These are phyloP conservation scores for Tanypteryx hageni DNA, from an alignment of 2,888 invertebrate genomes.

Conservation along the genomic window DNA sequence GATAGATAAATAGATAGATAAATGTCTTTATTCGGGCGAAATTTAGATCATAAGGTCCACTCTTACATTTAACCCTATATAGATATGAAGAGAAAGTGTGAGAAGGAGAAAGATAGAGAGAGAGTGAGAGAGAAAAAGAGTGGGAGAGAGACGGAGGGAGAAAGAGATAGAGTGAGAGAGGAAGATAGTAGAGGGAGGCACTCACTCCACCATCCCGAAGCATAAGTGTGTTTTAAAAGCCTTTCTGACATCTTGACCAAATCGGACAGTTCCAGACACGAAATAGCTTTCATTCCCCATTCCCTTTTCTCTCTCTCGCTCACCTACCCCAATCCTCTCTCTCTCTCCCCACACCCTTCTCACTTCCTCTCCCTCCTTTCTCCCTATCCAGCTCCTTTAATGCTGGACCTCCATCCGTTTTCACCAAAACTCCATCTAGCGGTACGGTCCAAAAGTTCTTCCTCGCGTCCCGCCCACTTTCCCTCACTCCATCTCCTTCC, in stretches of 20 bases:
- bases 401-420: constrained; percentile 47
- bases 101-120: background rate
- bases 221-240: constrained; percentile 76
- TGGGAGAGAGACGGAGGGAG: background rate
- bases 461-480: background rate
- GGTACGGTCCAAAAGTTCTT: background rate
- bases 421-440: constrained; percentile 46
- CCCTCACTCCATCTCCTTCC: background rate
- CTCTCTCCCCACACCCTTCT: background rate
- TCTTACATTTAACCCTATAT: too few species aligned
- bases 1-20: too few species aligned
- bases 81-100: background rate
- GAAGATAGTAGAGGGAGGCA: background rate
- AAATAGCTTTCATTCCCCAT: constrained; percentile 75
- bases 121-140: too few species aligned
- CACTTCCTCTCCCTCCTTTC: background rate
- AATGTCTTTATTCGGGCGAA: too few species aligned
- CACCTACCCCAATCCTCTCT: constrained; percentile 73
- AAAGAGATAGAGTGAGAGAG: background rate
- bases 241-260: constrained; percentile 77
- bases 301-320: background rate
- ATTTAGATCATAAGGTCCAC: too few species aligned
- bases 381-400: constrained; percentile 30
- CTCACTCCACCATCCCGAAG: background rate
- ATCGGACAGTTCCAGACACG: constrained; percentile 76